phyloP scores from a whole-genome alignment of 1,140 invertebrate species.

The Dreissena polymorpha region DNA sequence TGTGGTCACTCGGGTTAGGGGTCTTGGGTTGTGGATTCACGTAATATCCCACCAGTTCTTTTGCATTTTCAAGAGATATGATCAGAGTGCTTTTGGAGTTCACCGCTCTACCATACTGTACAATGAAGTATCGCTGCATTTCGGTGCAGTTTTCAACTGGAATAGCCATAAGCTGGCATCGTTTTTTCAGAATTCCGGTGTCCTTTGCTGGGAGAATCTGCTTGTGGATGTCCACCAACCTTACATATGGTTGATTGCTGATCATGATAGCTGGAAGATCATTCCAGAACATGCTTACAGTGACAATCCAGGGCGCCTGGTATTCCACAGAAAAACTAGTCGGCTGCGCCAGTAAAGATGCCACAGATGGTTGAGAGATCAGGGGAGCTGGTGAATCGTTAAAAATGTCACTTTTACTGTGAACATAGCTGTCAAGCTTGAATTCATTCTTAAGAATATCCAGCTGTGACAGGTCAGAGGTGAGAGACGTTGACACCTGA shows the following conservation, averaged over 20 bases:
- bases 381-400: constrained; percentile 40
- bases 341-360: not conserved
- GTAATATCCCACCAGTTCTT: constrained; percentile 76
- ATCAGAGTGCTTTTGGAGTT: constrained; percentile 78
- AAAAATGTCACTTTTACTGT: constrained; percentile 51
- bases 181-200: constrained; percentile 78
- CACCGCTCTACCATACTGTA: constrained; percentile 76
- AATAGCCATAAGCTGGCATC: constrained; percentile 77
- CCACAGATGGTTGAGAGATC: constrained; percentile 11
- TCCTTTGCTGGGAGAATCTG: constrained; percentile 79
- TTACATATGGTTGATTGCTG: constrained; percentile 73
- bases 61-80: constrained; percentile 75
- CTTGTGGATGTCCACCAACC: constrained; percentile 79
- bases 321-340: constrained; percentile 50
- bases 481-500: constrained; percentile 22
- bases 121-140: constrained; percentile 78
- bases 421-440: constrained; percentile 42
- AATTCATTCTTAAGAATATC: constrained; percentile 62
- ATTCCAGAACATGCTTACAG: constrained; percentile 78
- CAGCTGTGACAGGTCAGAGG: constrained; percentile 45
- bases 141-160: constrained; percentile 77
- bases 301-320: constrained; percentile 75
- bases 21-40: constrained; percentile 70
- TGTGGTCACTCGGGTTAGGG: constrained; percentile 45
- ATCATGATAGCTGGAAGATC: constrained; percentile 78